Evolutionary conservation across 1,140 invertebrate species (phyloP), one percentile per base, ranked within the genome.

Genomic region (Ooceraea biroi): DNA sequence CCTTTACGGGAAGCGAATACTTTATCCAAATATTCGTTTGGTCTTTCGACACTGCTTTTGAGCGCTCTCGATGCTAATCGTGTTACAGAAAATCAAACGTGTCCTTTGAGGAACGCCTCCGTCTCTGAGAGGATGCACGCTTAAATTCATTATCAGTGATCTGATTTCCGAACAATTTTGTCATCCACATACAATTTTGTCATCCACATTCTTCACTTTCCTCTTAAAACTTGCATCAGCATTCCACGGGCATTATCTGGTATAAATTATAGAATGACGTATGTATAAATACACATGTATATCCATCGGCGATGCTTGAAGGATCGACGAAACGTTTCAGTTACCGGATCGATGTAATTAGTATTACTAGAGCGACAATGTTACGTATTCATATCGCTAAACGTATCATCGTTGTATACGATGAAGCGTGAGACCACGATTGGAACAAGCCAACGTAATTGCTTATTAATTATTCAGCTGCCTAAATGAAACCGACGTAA

Each of bases 391-490:
- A 30, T 30, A 71, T 80, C 17, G 36, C 36, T 80, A 57, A 65
- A 58, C 52, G 65, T 50, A 71, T 80, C 76, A 71, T 30, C 65
- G 50, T 46, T 55, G 25, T 27, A 80, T 36, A 58, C 27, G 63
- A 57, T 30, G 44, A 30, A 63, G 27, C 30, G 61, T 63, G 12
- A 71, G 36, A 71, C 61, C 63, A 36, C 48, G 63, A 52, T 66
- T 71, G 65, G 22, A 57, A 57, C 50, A 4, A 52, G 25, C 65
- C 50, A 5, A 80, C 50, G 36, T 71, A 80, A 80, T 80, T 80
- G 65, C 65, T 22, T 80, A 80, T 80, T 80, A 80, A 80, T 80
- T 69, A 80, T 80, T 80, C 65, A 80, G 44, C 41, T 69, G 50
- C 52, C 55, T 78, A 80, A 80, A 80, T 80, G 76, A 69, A 46